A percentile compares a stretch with the other conserved stretches of the same genome.
These are phyloP conservation scores for Lymantria monacha DNA, from an alignment of 2,888 invertebrate genomes.

Conservation along the genomic window DNA sequence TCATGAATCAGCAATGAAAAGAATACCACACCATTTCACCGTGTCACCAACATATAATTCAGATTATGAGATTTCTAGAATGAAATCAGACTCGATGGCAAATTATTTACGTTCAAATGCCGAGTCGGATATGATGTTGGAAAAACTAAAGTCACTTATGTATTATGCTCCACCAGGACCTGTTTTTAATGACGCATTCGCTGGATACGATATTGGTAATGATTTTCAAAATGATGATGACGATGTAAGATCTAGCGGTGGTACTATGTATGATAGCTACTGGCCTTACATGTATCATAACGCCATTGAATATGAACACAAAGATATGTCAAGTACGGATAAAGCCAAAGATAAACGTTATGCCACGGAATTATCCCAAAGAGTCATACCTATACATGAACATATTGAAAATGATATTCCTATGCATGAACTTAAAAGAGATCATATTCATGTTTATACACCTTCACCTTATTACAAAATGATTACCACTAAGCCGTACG, in stretches of 20 bases:
- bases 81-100: conserved; percentile 38
- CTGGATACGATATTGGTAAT: conserved; percentile 24
- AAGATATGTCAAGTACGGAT: conserved; percentile 41
- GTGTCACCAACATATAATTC: neutral
- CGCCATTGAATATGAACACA: conserved; percentile 57
- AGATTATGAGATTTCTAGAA: conserved; percentile 36
- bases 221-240: conserved; percentile 57
- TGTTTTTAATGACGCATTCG: conserved; percentile 20
- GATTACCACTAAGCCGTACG: conserved; percentile 10
- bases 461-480: neutral
- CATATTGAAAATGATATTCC: conserved; percentile 46
- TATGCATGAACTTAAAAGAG: neutral
- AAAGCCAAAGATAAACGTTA: conserved; percentile 65
- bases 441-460: neutral
- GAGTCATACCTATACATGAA: conserved; percentile 64
- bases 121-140: conserved; percentile 40
- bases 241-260: conserved; percentile 55
- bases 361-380: conserved; percentile 26
- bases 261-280: conserved; percentile 42
- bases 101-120: conserved; percentile 34
- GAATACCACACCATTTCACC: neutral
- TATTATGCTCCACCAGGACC: conserved; percentile 35
- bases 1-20: neutral
- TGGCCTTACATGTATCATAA: conserved; percentile 61
- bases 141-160: conserved; percentile 47